phyloP scores from a whole-genome alignment of 2,113 vertebrate genomes.

The Cisticola juncidis region DNA sequence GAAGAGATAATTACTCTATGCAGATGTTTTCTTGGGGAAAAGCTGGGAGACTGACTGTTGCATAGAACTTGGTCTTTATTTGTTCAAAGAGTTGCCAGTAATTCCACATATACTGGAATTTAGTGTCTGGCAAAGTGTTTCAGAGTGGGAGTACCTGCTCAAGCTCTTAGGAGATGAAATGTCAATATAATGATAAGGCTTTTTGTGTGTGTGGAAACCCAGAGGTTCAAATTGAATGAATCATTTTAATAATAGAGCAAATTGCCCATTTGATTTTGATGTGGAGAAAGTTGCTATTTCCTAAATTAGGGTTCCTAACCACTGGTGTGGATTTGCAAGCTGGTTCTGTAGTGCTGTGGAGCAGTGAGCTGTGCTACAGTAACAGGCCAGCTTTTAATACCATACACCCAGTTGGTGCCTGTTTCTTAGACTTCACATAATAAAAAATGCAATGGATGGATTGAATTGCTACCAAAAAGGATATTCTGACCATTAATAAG shows the following conservation, averaged over 20 bases:
- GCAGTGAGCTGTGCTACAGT: neutral
- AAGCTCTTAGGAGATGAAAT: neutral
- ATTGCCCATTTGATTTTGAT: neutral
- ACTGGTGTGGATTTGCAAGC: neutral
- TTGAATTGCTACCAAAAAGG: neutral
- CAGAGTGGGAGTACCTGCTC: neutral
- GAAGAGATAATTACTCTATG: neutral
- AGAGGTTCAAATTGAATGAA: neutral
- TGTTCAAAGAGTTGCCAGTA: neutral
- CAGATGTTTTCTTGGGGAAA: neutral
- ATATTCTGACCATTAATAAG: neutral
- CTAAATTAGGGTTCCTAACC: neutral
- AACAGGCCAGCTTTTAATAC: neutral
- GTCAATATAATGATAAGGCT: neutral
- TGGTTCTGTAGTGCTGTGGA: neutral
- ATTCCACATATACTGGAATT: neutral
- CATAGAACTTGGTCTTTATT: neutral
- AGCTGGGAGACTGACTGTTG: neutral
- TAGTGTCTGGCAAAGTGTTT: neutral
- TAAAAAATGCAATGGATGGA: neutral
- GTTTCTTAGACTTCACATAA: neutral
- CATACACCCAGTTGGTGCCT: neutral
- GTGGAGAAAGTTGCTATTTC: neutral
- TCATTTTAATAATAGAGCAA: neutral
- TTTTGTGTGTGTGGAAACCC: neutral